Evolutionary conservation across 2,888 invertebrate species (phyloP).

Genomic region (Mesodorylaimus sp.): DNA sequence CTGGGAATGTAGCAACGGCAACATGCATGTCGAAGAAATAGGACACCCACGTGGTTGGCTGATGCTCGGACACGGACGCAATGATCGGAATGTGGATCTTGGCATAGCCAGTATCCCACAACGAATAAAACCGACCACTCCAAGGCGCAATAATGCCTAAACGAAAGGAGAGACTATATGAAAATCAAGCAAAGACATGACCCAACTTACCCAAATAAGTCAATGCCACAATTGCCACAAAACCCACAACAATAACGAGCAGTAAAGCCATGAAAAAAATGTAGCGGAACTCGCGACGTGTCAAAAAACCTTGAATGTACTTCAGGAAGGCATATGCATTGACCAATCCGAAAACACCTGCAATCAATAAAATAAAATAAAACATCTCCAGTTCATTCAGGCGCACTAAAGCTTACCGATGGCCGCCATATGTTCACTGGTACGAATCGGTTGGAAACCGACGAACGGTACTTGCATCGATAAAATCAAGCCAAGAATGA

Average conservation of each 20-base stretch:
- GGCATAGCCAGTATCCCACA: constrained; percentile 98
- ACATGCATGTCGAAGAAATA: constrained; percentile 97
- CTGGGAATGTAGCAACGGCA: constrained; percentile 85
- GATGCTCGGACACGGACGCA: constrained; percentile 95
- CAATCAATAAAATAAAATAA: constrained; percentile 5
- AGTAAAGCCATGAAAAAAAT: constrained; percentile 54
- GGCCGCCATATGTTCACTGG: constrained; percentile 98
- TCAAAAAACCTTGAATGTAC: constrained; percentile 65
- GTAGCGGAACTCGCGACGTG: constrained; percentile 71
- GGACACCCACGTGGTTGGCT: constrained; percentile 97
- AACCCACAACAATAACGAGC: constrained; percentile 56
- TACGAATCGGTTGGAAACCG: constrained; percentile 93
- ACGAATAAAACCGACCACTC: constrained; percentile 88
- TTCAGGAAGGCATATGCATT: constrained; percentile 69
- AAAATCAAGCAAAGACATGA: constrained; percentile 8
- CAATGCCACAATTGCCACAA: constrained; percentile 62
- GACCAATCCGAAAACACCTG: constrained; percentile 80
- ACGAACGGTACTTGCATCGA: constrained; percentile 71
- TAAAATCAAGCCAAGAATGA: constrained; percentile 74
- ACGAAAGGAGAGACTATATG: background rate
- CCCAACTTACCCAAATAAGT: constrained; percentile 55
- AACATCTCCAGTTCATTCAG: no score
- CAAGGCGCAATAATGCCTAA: constrained; percentile 76
- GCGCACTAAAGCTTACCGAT: constrained; percentile 44
- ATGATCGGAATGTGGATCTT: constrained; percentile 99